Evolutionary conservation across 1,140 invertebrate genomes (phyloP), one percentile per base, ranked within the genome.

Genomic region (Camponotus pennsylvanicus): DNA sequence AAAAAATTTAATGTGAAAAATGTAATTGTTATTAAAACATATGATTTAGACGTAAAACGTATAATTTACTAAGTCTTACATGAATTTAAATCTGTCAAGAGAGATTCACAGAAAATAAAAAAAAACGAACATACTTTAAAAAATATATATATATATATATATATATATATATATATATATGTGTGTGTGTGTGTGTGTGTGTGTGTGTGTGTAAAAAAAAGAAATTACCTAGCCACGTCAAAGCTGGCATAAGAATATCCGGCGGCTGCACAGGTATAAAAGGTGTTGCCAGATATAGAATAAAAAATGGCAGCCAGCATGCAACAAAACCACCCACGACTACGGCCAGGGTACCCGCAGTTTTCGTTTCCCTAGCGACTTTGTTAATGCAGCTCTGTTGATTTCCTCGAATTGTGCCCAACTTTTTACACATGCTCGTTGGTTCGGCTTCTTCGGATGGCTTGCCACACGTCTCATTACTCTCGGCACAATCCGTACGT

Each of bases 271-370:
- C 75, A 9, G 92, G 92, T 11, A 97, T 95, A 91, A 98, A 98
- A 1, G 98, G 97, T 11, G 97, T 97, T 3, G 98, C 95, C 8
- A 99, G 93, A 92, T 99, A 99, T 59, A 98, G 97, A 0, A 98
- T 96, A 94, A 99, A 99, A 94, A 98, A 98, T 8, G 98, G 98
- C 59, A 98, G 93, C 98, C 98, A 98, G 89, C 98, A 99, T 3
- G 98, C 96, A 7, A 99, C 97, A 92, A 99, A 99, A 8, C 98
- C 98, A 6, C 98, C 98, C 37, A 99, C 98, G 2, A 99, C 98
- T 37, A 99, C 97, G 11, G 98, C 98, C 42, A 99, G 95, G 0
- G 98, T 99, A 93, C 98, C 97, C 15, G 98, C 98, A 0, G 98
- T 98, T 95, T 98, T 98, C 1, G 97, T 97, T 88, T 98, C 98